These are phyloP conservation scores for Orientallactaga sibirica DNA, from an alignment of 2,797 vertebrate species.

Conservation along the genomic window DNA sequence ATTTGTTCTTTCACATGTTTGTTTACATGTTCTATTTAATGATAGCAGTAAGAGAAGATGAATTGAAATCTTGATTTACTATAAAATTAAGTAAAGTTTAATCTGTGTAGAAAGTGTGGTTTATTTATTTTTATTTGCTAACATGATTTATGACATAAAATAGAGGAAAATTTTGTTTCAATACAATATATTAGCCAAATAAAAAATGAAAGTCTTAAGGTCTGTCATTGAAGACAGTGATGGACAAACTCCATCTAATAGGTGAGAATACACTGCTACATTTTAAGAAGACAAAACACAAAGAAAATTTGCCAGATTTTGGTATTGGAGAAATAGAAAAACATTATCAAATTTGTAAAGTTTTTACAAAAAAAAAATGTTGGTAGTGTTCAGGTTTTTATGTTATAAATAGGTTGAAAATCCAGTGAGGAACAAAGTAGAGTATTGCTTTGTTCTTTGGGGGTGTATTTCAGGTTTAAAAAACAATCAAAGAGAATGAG, in stretches of 20 bases:
- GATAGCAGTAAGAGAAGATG: neutral
- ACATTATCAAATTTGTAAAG: neutral
- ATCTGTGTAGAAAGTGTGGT: neutral
- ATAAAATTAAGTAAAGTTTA: neutral
- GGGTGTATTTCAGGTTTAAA: neutral
- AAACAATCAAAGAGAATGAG: neutral
- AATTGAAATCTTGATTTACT: neutral
- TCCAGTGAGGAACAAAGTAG: neutral
- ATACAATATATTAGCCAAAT: neutral
- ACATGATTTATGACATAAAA: neutral
- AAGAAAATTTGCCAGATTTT: neutral
- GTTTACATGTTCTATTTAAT: neutral
- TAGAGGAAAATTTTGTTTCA: neutral
- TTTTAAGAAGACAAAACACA: neutral
- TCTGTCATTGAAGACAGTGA: too few relatives aligned
- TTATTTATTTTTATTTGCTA: neutral
- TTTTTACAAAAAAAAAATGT: neutral
- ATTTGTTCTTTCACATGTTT: neutral
- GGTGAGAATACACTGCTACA: neutral
- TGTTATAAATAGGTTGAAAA: neutral
- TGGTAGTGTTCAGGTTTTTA: neutral
- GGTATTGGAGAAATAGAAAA: neutral
- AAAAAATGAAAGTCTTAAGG: neutral
- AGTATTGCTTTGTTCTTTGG: neutral
- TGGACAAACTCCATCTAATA: too few relatives aligned